Evolutionary conservation across 2,888 invertebrate species (phyloP).

Genomic region (Heteropelma amictum): DNA sequence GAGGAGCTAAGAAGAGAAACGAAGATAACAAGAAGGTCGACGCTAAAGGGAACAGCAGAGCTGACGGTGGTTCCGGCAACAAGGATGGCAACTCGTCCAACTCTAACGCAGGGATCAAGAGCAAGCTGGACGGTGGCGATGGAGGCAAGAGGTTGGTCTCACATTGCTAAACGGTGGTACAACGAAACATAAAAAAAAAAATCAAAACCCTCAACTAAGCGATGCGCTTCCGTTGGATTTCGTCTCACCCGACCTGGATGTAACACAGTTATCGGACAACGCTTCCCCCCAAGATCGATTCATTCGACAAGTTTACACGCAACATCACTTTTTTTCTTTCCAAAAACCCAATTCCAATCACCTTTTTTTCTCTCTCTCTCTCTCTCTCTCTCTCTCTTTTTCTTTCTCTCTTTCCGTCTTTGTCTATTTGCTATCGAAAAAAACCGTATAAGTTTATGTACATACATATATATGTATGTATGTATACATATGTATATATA

Average conservation of each 20-base stretch:
- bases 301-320: conserved; percentile 70
- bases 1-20: conserved; percentile 76
- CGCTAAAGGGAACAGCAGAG: conserved; percentile 76
- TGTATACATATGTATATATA: conserved; percentile 10
- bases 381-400: conserved; percentile 12
- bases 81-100: conserved; percentile 69
- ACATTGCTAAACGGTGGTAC: conserved; percentile 73
- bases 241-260: conserved; percentile 62
- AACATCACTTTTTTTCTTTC: conserved; percentile 74
- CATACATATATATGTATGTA: conserved; percentile 12
- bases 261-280: conserved; percentile 67
- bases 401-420: background rate
- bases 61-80: conserved; percentile 71
- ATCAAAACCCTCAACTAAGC: conserved; percentile 64
- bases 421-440: conserved; percentile 38
- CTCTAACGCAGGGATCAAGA: conserved; percentile 79
- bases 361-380: conserved; percentile 54
- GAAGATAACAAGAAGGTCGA: conserved; percentile 75
- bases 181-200: conserved; percentile 43
- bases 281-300: conserved; percentile 69
- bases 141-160: conserved; percentile 81
- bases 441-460: conserved; percentile 17
- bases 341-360: conserved; percentile 33
- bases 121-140: conserved; percentile 79
- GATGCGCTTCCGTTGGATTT: conserved; percentile 66